phyloP scores from a whole-genome alignment of 1,140 invertebrate species.

The Drosophila arizonae region DNA sequence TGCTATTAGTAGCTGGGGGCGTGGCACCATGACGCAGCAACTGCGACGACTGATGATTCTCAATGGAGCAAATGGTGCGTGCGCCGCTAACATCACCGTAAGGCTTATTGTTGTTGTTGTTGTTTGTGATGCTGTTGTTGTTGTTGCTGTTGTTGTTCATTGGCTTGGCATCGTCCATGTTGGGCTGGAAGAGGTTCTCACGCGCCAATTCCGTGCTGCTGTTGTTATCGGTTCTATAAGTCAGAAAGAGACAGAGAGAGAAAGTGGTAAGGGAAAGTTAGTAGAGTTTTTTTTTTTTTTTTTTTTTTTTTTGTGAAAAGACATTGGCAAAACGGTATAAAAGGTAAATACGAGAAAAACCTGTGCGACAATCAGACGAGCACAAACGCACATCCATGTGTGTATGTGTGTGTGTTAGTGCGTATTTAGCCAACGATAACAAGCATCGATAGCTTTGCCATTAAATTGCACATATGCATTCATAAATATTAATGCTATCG shows the following conservation, averaged over 20 bases:
- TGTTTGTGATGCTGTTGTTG: conserved; percentile 36
- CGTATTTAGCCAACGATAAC: conserved; percentile 2
- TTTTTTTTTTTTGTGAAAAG: conserved; percentile 17
- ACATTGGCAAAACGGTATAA: conserved; percentile 25
- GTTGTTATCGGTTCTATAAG: conserved; percentile 66
- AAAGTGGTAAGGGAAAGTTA: conserved; percentile 75
- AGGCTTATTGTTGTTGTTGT: conserved; percentile 19
- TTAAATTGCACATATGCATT: background rate
- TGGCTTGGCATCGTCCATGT: conserved; percentile 74
- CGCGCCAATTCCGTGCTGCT: conserved; percentile 70
- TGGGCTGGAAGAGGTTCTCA: conserved; percentile 81
- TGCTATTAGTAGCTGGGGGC: conserved; percentile 4
- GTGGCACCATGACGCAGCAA: conserved; percentile 16
- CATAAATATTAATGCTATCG: background rate
- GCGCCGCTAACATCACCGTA: conserved; percentile 3
- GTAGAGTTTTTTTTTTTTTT: conserved; percentile 17
- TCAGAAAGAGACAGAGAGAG: conserved; percentile 48
- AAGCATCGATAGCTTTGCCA: conserved; percentile 7
- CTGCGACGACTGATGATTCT: conserved; percentile 56
- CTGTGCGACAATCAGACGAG: conserved; percentile 33
- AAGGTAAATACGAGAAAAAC: conserved; percentile 48
- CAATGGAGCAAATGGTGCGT: conserved; percentile 60
- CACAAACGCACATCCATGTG: background rate
- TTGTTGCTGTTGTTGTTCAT: conserved; percentile 47
- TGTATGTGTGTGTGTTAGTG: conserved; percentile 1